These are phyloP conservation scores for Pyrocoelia pectoralis DNA, from an alignment of 2,888 invertebrate species.

Conservation along the genomic window DNA sequence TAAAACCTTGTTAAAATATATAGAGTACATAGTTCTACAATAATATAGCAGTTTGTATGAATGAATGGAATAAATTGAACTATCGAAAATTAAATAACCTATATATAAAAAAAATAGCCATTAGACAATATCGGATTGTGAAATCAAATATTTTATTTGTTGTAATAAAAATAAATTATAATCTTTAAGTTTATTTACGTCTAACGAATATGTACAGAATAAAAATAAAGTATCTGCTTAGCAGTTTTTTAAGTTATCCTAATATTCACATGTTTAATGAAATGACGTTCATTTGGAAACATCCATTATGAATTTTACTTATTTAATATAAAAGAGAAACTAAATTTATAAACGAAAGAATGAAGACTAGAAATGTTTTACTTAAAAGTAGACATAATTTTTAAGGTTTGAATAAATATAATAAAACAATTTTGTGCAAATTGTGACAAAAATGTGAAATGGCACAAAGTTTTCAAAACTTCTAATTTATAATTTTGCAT, in stretches of 20 bases:
- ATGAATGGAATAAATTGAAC: too few relatives aligned
- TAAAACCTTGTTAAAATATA: too few relatives aligned
- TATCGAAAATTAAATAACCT: neutral
- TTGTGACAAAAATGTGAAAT: slow-evolving; percentile 1
- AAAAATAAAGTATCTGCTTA: slow-evolving; percentile 59
- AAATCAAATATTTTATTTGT: neutral
- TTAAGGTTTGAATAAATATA: neutral
- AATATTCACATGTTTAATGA: slow-evolving; percentile 34
- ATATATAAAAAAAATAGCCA: neutral
- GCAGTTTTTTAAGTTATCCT: slow-evolving; percentile 51
- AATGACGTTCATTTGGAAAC: slow-evolving; percentile 38
- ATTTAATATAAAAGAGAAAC: slow-evolving; percentile 14
- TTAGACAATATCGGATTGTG: neutral
- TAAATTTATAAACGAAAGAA: neutral
- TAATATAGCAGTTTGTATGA: too few relatives aligned
- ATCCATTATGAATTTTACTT: slow-evolving; percentile 36
- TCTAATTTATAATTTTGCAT: neutral
- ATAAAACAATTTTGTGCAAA: slow-evolving; percentile 4
- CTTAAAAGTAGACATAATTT: neutral
- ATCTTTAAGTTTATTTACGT: slow-evolving; percentile 55
- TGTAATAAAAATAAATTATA: slow-evolving; percentile 10
- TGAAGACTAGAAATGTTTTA: neutral
- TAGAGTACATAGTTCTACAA: too few relatives aligned
- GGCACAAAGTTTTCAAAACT: neutral
- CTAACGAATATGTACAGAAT: slow-evolving; percentile 60